These are phyloP conservation scores for Hafferia zeledoni DNA, from an alignment of 2,797 vertebrate species.

Conservation along the genomic window DNA sequence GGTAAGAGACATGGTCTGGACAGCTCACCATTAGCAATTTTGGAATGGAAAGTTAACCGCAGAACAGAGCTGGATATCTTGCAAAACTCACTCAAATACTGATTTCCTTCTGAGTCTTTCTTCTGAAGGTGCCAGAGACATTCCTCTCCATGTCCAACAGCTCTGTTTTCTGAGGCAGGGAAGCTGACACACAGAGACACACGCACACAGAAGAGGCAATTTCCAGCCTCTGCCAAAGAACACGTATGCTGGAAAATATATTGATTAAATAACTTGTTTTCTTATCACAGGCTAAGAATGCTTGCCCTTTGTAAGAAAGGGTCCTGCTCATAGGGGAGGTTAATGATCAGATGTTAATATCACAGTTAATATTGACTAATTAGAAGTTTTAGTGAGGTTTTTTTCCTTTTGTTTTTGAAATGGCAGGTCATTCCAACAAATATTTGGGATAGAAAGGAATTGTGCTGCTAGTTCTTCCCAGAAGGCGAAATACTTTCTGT, in stretches of 20 bases:
- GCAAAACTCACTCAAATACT: conserved; percentile 33
- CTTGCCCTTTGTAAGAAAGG: not conserved
- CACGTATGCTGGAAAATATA: conserved; percentile 56
- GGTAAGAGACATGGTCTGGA: conserved; percentile 54
- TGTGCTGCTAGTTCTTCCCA: not conserved
- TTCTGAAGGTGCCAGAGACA: conserved; percentile 59
- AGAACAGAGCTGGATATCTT: conserved; percentile 57
- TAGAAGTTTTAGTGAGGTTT: not conserved
- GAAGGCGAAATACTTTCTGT: not conserved
- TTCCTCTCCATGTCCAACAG: conserved; percentile 63
- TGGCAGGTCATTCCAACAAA: not conserved
- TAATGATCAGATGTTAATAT: not conserved
- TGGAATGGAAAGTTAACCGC: conserved; percentile 63
- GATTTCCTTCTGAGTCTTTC: conserved; percentile 49
- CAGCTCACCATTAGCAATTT: conserved; percentile 59
- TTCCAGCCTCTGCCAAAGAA: conserved; percentile 34
- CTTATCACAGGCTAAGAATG: not conserved
- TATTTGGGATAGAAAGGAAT: not conserved
- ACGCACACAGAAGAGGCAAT: not conserved
- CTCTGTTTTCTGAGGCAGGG: conserved; percentile 37
- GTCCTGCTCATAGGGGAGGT: not conserved
- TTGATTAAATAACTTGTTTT: conserved; percentile 53
- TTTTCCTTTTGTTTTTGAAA: not conserved
- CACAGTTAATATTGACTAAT: not conserved
- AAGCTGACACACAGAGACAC: not conserved